These are phyloP conservation scores for Coracopsis vasa DNA, from an alignment of 2,113 vertebrate genomes.

Conservation along the genomic window DNA sequence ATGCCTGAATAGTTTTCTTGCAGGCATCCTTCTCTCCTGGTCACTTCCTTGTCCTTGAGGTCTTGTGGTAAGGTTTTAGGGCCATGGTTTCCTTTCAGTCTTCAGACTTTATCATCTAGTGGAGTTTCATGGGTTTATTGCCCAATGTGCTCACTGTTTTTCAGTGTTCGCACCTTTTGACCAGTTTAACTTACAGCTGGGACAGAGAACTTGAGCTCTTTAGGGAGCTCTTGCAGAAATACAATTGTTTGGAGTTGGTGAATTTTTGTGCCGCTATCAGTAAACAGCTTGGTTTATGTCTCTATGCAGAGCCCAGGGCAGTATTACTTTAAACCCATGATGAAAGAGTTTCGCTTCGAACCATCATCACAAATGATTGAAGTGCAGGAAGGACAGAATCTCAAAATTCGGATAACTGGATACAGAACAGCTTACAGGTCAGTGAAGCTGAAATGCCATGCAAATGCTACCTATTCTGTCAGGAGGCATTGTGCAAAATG, in stretches of 20 bases:
- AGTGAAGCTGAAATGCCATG: background rate
- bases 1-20: background rate
- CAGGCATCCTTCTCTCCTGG: background rate
- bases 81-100: background rate
- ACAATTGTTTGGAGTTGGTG: background rate
- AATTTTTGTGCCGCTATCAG: background rate
- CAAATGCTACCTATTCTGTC: accelerated
- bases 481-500: background rate
- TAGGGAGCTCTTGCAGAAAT: background rate
- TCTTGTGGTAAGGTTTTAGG: background rate
- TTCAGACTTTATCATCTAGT: background rate
- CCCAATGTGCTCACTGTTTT: background rate
- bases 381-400: slow-evolving; percentile 92
- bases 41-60: background rate
- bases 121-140: background rate
- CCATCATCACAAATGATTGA: slow-evolving; percentile 96
- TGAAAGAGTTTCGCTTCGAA: slow-evolving; percentile 98
- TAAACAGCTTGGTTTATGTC: background rate
- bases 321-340: slow-evolving; percentile 99
- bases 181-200: background rate
- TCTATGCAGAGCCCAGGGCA: slow-evolving; percentile 93
- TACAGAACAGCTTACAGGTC: slow-evolving; percentile 92
- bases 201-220: background rate
- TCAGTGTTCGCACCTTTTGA: background rate
- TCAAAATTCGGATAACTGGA: slow-evolving; percentile 88